Evolutionary conservation across 1,140 invertebrate species (phyloP).

Genomic region (Drosophila prosaltans): DNA sequence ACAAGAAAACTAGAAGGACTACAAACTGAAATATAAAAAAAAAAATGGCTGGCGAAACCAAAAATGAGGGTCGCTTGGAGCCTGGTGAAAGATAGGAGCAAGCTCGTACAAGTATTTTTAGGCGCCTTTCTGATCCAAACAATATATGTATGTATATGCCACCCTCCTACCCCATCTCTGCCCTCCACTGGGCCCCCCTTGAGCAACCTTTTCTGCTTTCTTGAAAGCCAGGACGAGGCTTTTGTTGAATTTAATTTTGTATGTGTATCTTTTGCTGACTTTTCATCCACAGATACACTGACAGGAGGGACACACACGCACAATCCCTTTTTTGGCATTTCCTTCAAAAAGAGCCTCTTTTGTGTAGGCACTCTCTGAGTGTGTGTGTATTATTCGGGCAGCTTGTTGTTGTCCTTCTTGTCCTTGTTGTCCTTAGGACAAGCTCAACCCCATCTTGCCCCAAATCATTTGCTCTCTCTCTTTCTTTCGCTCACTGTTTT

Average conservation of each 20-base stretch:
- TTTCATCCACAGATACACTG: slow-evolving; percentile 59
- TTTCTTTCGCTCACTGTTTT: slow-evolving; percentile 64
- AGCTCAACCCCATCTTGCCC: slow-evolving; percentile 43
- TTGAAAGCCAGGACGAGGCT: slow-evolving; percentile 51
- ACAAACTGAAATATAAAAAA: slow-evolving; percentile 40
- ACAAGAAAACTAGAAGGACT: slow-evolving; percentile 1
- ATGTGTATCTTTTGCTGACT: slow-evolving; percentile 79
- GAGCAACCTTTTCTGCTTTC: slow-evolving; percentile 32
- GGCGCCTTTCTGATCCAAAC: slow-evolving; percentile 67
- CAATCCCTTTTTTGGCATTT: slow-evolving; percentile 70
- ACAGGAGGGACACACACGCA: slow-evolving; percentile 56
- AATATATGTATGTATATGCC: slow-evolving; percentile 8
- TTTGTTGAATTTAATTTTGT: slow-evolving; percentile 74
- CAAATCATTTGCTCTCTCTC: slow-evolving; percentile 66
- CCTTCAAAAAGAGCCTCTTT: slow-evolving; percentile 58
- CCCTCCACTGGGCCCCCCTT: not conserved
- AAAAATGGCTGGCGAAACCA: slow-evolving; percentile 61
- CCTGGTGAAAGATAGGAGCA: slow-evolving; percentile 53
- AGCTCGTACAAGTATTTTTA: slow-evolving; percentile 76
- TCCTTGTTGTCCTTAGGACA: slow-evolving; percentile 63
- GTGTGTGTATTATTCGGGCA: slow-evolving; percentile 27
- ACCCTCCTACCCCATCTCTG: not conserved
- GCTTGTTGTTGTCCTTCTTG: slow-evolving; percentile 73
- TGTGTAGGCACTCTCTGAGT: slow-evolving; percentile 68
- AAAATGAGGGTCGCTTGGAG: slow-evolving; percentile 67